Percentiles rank a stretch among this genome's conserved stretches.
phyloP scores from a whole-genome alignment of 2,113 vertebrate genomes.

The Podarcis muralis region DNA sequence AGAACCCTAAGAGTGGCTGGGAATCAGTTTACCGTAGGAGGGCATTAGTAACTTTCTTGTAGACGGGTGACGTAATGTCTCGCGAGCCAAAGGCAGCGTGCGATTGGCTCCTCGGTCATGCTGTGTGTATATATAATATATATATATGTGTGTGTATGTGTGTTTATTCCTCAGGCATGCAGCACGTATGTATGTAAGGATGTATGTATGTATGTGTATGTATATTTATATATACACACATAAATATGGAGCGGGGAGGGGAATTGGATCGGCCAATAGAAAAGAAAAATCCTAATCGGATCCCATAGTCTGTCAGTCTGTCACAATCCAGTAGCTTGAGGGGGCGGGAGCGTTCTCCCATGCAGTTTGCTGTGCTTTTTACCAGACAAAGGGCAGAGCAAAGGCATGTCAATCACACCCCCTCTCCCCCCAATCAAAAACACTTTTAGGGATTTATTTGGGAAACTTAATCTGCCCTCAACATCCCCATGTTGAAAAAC shows the following conservation, averaged over 20 bases:
- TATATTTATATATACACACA: not conserved
- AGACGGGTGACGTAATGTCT: constrained; percentile 28
- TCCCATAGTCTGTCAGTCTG: not conserved
- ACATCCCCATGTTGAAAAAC: not conserved
- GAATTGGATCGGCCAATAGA: not conserved
- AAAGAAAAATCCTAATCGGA: not conserved
- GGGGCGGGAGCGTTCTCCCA: not conserved
- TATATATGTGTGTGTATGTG: not conserved
- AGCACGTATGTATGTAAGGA: not conserved
- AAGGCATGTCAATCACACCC: not conserved
- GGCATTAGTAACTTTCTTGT: constrained; percentile 22
- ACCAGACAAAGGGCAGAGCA: not conserved
- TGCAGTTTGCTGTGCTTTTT: not conserved
- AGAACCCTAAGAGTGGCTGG: constrained; percentile 84
- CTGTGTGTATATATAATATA: not conserved
- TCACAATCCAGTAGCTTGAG: not conserved
- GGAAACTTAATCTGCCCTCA: not conserved
- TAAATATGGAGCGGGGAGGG: not conserved
- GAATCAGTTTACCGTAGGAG: constrained; percentile 62
- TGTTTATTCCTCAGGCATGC: constrained; percentile 24
- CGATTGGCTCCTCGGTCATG: constrained; percentile 51
- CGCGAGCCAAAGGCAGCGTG: constrained; percentile 39
- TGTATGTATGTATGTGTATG: not conserved
- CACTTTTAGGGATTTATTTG: not conserved
- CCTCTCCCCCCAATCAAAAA: too few relatives aligned